Evolutionary conservation across 2,888 invertebrate genomes (phyloP).

Genomic region (Archaeoteleia sp.): DNA sequence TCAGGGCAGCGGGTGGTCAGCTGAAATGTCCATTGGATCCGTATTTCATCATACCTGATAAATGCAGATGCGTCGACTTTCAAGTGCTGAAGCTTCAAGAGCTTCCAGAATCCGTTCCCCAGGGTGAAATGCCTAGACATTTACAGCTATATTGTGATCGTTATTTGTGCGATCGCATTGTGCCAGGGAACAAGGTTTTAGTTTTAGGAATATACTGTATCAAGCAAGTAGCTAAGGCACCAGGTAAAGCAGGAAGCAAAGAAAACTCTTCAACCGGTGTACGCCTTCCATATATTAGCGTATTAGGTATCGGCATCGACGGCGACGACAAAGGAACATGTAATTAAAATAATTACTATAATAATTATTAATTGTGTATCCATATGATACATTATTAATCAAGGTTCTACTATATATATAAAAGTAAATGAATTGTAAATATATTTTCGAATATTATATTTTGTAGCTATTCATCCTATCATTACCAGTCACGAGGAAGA

Average conservation of each 20-base stretch:
- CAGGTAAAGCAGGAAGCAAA: slow-evolving; percentile 81
- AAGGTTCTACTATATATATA: too few relatives aligned
- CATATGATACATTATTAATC: too few relatives aligned
- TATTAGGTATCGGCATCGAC: slow-evolving; percentile 93
- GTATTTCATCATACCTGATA: slow-evolving; percentile 98
- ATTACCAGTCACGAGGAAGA: slow-evolving; percentile 86
- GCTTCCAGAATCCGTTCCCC: slow-evolving; percentile 93
- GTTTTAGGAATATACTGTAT: slow-evolving; percentile 98
- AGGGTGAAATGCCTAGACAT: slow-evolving; percentile 98
- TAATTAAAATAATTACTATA: slow-evolving; percentile 65
- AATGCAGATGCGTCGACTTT: slow-evolving; percentile 97
- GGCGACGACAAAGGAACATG: slow-evolving; percentile 84
- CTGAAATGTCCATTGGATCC: slow-evolving; percentile 98
- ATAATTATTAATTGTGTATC: too few relatives aligned
- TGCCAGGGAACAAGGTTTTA: slow-evolving; percentile 95
- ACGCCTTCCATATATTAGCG: slow-evolving; percentile 94
- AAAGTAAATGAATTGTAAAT: slow-evolving; percentile 6
- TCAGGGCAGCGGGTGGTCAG: slow-evolving; percentile 92
- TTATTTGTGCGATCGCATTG: slow-evolving; percentile 93
- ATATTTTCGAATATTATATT: slow-evolving; percentile 4
- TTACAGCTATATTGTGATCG: slow-evolving; percentile 95
- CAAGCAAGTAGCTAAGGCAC: slow-evolving; percentile 85
- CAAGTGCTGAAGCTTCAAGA: slow-evolving; percentile 99
- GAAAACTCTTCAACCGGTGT: slow-evolving; percentile 93
- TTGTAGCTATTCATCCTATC: slow-evolving; percentile 64